A percentile compares a stretch with the other conserved stretches of the same genome.
Evolutionary conservation across 2,113 vertebrate species (phyloP).

Genomic region (Tragelaphus scriptus): DNA sequence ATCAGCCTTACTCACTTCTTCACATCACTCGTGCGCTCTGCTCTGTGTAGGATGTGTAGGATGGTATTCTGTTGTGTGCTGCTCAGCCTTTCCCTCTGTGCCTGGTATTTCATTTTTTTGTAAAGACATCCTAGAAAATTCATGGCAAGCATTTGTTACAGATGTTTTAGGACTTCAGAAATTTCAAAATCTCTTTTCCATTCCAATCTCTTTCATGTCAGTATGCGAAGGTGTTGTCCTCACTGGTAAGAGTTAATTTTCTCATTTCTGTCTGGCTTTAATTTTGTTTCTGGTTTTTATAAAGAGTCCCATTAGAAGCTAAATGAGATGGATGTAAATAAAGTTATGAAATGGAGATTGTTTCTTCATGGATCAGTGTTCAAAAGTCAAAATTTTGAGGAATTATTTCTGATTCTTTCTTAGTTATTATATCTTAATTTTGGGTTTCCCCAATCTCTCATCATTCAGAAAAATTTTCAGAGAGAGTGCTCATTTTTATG

Average conservation of each 20-base stretch:
- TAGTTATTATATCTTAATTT: neutral
- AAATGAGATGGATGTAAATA: neutral
- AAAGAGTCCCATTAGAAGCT: neutral
- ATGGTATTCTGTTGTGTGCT: constrained; percentile 42
- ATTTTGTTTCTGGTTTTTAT: constrained; percentile 5
- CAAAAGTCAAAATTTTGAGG: neutral
- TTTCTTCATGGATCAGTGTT: constrained; percentile 6
- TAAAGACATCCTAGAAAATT: constrained; percentile 26
- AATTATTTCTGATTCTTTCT: constrained; percentile 18
- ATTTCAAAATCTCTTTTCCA: constrained; percentile 49
- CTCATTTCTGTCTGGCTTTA: neutral
- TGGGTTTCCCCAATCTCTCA: neutral
- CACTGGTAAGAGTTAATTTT: constrained; percentile 1
- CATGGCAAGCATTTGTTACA: neutral
- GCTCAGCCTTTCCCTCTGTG: neutral
- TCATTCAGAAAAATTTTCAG: neutral
- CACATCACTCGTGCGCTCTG: constrained; percentile 55
- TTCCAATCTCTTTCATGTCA: constrained; percentile 14
- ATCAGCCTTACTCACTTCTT: constrained; percentile 72
- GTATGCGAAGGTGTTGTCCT: neutral
- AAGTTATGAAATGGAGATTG: neutral
- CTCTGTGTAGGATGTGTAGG: neutral
- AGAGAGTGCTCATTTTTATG: neutral
- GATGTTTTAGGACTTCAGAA: constrained; percentile 21
- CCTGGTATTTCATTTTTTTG: constrained; percentile 33